phyloP scores from a whole-genome alignment of 2,113 vertebrate genomes.

The Nansenia antarctica region DNA sequence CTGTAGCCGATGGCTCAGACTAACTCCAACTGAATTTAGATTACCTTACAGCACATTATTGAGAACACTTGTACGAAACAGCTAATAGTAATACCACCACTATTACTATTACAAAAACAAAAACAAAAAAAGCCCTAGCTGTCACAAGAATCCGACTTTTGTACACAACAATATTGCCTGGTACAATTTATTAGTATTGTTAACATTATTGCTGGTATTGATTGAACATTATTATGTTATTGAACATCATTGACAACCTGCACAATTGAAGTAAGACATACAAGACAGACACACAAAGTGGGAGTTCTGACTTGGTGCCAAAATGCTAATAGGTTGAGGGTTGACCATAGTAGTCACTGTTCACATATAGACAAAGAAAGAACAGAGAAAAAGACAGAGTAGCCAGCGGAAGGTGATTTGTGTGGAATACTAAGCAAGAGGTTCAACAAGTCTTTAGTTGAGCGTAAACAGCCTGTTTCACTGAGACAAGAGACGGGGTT shows the following conservation, averaged over 20 bases:
- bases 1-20: no score
- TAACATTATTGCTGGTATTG: background rate
- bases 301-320: slow-evolving; percentile 20
- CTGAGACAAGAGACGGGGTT: slow-evolving; percentile 23
- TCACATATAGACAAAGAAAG: slow-evolving; percentile 18
- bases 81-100: background rate
- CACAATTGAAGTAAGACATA: background rate
- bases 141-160: background rate
- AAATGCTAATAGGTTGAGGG: slow-evolving; percentile 42
- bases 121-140: background rate
- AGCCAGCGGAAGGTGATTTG: slow-evolving; percentile 42
- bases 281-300: slow-evolving; percentile 6
- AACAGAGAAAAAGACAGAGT: slow-evolving; percentile 29
- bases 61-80: background rate
- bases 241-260: background rate
- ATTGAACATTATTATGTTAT: background rate
- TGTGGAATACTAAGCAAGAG: slow-evolving; percentile 58
- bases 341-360: slow-evolving; percentile 38
- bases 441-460: slow-evolving; percentile 54
- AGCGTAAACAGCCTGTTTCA: slow-evolving; percentile 49
- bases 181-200: background rate
- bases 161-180: background rate
- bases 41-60: background rate
- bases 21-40: no score
- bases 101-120: no score